Conservation (phyloP, 2,113 vertebrate genomes). For the Willisornis vidua region DNA sequence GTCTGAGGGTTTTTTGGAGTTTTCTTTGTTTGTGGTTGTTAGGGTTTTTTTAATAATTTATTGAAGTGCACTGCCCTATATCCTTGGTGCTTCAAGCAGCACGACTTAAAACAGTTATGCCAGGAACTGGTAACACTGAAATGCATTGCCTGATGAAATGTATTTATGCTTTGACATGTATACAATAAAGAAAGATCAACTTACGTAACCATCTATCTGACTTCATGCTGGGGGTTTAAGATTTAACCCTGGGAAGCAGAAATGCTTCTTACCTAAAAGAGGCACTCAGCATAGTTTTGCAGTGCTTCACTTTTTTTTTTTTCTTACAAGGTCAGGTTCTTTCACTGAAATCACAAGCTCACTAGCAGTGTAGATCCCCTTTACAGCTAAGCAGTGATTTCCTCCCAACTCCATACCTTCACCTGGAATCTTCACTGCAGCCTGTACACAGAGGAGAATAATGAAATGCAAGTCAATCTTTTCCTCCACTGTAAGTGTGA, state of each 20-base stretch:
- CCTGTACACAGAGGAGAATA: background rate
- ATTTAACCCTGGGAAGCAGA: background rate
- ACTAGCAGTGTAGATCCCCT: background rate
- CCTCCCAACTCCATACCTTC: background rate
- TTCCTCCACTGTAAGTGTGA: background rate
- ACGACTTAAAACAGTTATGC: background rate
- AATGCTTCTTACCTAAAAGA: background rate
- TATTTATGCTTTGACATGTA: background rate
- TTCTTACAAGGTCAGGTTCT: background rate
- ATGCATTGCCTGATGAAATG: accelerated
- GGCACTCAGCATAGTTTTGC: background rate
- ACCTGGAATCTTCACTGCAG: background rate
- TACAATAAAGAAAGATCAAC: background rate
- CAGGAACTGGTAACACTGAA: background rate
- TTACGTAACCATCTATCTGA: background rate
- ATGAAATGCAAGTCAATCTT: background rate
- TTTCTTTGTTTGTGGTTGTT: background rate
- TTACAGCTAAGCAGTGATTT: background rate
- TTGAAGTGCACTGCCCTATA: background rate
- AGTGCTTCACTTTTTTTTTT: background rate
- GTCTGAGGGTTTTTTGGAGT: accelerated
- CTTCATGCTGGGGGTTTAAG: background rate
- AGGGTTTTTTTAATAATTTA: background rate
- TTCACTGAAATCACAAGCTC: background rate
- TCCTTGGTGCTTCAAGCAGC: background rate